Evolutionary conservation across 1,140 invertebrate species (phyloP), one percentile per base, ranked within the genome.

Genomic region (Drosophila virilis): DNA sequence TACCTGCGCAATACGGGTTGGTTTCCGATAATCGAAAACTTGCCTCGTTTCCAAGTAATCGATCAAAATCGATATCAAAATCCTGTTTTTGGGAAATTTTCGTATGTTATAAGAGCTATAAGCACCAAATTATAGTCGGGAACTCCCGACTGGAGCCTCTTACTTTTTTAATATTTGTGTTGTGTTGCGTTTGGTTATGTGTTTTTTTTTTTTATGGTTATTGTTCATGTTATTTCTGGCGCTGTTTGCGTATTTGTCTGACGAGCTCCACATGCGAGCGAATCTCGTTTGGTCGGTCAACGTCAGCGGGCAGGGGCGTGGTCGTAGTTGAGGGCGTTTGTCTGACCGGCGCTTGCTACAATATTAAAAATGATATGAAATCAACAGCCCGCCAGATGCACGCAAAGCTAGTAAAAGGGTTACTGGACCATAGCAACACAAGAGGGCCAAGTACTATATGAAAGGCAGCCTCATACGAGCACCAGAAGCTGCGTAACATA

Each of bases 311-410:
- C 15, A 32, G 35, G 5, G 46, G 54, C 33, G 55, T 65, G 35
- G 28, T 8, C 15, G 32, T 2, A 8, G 38, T 32, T 37, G 61
- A 17, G 38, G 38, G 48, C 8, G 52, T 42, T 45, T 42, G 59
- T 15, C 42, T 48, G 62, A 42, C 42, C 50, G 62, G 55, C 60
- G 60, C 45, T 75, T 48, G 76, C 55, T 71, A 17, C 61, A 70
- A 80, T 78, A 78, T 78, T 80, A 75, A 80, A 80, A 80, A 80
- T 79, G 58, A 80, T 79, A 80, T 72, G 76, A 67, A 78, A 80
- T 70, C 71, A 80, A 80, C 71, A 62, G 46, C 35, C 28, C 33
- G 57, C 13, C 33, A 67, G 43, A 15, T 22, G 28, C 5, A 50
- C 46, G 45, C 22, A 62, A 54, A 62, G 48, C 40, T 37, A 55